These are phyloP conservation scores for Ectropis grisescens DNA, from an alignment of 1,140 invertebrate species.

Conservation along the genomic window DNA sequence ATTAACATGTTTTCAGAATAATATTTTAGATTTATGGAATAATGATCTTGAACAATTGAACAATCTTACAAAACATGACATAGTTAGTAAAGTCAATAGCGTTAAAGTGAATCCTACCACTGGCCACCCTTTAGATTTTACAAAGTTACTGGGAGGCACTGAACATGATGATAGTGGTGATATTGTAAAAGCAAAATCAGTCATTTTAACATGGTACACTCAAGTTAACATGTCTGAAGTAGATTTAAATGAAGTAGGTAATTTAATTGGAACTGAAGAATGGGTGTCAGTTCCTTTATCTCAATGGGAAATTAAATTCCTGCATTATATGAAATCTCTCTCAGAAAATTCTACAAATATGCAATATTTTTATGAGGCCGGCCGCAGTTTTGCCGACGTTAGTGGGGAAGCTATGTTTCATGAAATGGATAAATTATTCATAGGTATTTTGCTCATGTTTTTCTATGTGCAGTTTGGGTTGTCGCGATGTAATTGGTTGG, in stretches of 20 bases:
- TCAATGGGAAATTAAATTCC: constrained; percentile 77
- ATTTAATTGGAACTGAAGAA: constrained; percentile 79
- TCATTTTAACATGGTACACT: constrained; percentile 75
- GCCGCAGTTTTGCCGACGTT: constrained; percentile 81
- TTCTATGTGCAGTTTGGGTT: constrained; percentile 80
- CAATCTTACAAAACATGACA: constrained; percentile 72
- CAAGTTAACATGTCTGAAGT: constrained; percentile 77
- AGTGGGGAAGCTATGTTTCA: constrained; percentile 77
- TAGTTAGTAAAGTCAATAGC: constrained; percentile 74
- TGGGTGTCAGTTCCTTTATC: constrained; percentile 76
- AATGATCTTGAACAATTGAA: constrained; percentile 71
- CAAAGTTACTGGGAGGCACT: constrained; percentile 75
- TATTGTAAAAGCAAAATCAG: constrained; percentile 74
- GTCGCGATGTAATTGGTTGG: constrained; percentile 82
- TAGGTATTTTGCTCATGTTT: constrained; percentile 80
- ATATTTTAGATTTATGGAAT: constrained; percentile 80
- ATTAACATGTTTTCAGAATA: constrained; percentile 73
- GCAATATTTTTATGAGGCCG: constrained; percentile 74
- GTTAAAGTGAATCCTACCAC: constrained; percentile 73
- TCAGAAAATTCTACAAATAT: constrained; percentile 38
- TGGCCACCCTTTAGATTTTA: constrained; percentile 77
- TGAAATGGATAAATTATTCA: constrained; percentile 78
- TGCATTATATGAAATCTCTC: constrained; percentile 65
- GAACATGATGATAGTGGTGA: constrained; percentile 71
- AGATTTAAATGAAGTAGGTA: constrained; percentile 75